phyloP scores from a whole-genome alignment of 2,113 vertebrate species.

The Capreolus pygargus region DNA sequence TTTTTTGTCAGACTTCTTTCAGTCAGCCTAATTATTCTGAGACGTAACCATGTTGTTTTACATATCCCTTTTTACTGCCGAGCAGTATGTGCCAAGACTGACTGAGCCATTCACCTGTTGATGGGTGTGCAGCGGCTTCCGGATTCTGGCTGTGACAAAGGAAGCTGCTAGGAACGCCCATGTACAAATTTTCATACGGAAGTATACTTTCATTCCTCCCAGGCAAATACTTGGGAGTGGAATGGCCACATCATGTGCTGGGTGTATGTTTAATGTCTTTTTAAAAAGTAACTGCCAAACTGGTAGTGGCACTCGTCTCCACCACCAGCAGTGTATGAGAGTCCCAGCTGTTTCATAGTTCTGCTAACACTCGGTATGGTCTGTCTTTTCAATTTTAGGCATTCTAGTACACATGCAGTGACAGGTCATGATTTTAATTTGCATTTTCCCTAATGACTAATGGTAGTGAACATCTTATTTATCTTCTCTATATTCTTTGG shows the following conservation, averaged over 20 bases:
- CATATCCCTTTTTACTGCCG: neutral
- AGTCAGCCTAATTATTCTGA: neutral
- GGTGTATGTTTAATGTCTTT: neutral
- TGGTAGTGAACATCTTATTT: neutral
- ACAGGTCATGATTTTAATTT: neutral
- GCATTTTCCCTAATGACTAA: neutral
- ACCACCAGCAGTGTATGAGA: neutral
- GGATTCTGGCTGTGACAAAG: neutral
- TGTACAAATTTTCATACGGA: neutral
- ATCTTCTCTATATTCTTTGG: neutral
- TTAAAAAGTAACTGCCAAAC: neutral
- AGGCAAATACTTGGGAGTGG: neutral
- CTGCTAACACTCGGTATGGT: neutral
- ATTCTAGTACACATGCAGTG: neutral
- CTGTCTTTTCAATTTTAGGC: neutral
- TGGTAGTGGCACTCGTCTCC: neutral
- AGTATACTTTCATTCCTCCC: neutral
- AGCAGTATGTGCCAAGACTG: neutral
- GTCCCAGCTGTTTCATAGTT: neutral
- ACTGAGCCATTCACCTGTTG: neutral
- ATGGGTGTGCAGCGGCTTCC: neutral
- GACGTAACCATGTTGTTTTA: neutral
- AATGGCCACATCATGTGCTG: neutral
- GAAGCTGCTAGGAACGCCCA: neutral
- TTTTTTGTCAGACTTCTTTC: neutral